Conservation (phyloP, 2,888 invertebrate species). For the Rhagium mordax region DNA sequence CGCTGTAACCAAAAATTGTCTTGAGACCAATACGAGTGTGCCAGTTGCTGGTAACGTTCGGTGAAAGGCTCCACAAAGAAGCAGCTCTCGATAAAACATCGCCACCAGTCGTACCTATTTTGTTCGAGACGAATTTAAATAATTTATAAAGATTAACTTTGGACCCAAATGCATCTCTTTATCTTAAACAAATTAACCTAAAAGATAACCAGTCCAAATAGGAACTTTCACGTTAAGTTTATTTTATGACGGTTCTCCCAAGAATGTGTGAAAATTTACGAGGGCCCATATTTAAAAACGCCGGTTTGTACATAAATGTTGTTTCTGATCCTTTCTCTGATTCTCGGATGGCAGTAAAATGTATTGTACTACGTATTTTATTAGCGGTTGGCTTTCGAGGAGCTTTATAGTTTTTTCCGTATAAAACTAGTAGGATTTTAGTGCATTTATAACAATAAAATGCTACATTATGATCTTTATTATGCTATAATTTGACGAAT, state of each 20-base stretch:
- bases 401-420: neutral
- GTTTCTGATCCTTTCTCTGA: neutral
- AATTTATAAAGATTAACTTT: neutral
- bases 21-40: too few relatives aligned
- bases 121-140: neutral
- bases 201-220: slow-evolving; percentile 1
- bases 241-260: neutral
- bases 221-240: neutral
- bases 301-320: neutral
- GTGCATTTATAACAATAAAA: slow-evolving; percentile 1
- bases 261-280: slow-evolving; percentile 9
- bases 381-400: neutral
- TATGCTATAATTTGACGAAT: neutral
- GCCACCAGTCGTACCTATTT: neutral
- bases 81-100: neutral
- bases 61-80: slow-evolving; percentile 11
- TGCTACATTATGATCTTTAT: neutral
- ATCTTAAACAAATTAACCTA: slow-evolving; percentile 12
- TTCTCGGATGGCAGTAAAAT: neutral
- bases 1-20: too few relatives aligned
- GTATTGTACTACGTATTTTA: neutral
- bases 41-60: neutral
- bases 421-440: slow-evolving; percentile 5
- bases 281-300: neutral
- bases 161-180: neutral